Evolutionary conservation across 1,140 invertebrate species (phyloP).

Genomic region (Mylabris phalerata): DNA sequence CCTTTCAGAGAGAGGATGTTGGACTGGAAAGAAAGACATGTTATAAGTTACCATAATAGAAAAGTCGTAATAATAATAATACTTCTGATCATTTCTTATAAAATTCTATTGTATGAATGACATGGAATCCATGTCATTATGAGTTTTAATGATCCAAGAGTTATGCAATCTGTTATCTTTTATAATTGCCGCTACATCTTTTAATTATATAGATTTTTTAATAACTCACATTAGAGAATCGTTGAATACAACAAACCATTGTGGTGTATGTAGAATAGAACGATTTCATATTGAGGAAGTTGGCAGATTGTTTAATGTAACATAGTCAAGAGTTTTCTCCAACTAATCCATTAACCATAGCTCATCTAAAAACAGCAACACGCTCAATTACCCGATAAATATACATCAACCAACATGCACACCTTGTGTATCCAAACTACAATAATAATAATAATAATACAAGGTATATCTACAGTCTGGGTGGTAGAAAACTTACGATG

Average conservation of each 20-base stretch:
- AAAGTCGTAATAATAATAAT: no score
- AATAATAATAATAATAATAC: no score
- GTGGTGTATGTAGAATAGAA: conserved; percentile 6
- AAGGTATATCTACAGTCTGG: neutral
- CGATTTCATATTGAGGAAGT: neutral
- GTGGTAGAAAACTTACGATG: conserved; percentile 1
- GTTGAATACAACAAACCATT: no score
- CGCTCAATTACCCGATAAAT: conserved; percentile 19
- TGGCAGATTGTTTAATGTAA: neutral
- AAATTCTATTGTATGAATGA: conserved; percentile 13
- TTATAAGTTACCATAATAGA: no score
- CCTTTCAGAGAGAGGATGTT: no score
- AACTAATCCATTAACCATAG: conserved; percentile 14
- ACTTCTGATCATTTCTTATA: neutral
- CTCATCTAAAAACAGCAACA: conserved; percentile 17
- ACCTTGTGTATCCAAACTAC: conserved; percentile 1
- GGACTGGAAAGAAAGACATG: no score
- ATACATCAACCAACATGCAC: conserved; percentile 13
- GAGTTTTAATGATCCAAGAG: conserved; percentile 3
- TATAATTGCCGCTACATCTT: conserved; percentile 6
- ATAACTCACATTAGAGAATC: conserved; percentile 1
- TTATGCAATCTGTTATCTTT: conserved; percentile 13
- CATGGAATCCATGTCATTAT: conserved; percentile 5
- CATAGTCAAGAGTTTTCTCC: neutral
- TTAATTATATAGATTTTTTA: neutral